Evolutionary conservation across 2,113 vertebrate genomes (phyloP), one percentile per base, ranked within the genome.

Genomic region (Nyctereutes procyonoides): DNA sequence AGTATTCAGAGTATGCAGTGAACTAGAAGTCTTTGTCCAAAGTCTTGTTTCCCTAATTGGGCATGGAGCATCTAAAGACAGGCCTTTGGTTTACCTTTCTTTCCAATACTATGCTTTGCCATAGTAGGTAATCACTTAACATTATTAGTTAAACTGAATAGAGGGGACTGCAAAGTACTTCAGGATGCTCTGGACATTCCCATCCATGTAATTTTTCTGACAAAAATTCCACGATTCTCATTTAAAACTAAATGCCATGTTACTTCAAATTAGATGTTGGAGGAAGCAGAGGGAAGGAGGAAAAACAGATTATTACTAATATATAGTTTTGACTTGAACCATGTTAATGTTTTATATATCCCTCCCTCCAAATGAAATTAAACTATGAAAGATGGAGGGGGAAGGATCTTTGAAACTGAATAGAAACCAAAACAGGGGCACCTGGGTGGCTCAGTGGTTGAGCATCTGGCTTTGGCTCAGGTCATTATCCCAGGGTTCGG

Each of bases 171-270:
- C 60, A 22, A 91, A 94, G 38, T 67, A 81, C 28, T 92, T 88
- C 38, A 80, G 56, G 82, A 83, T 86, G 58, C 13, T 95, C 95
- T 93, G 24, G 65, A 97, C 87, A 94, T 93, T 74, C 63, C 24
- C 56, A 80, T 35, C 0, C 19, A 85, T 53, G 51, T 35, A 97
- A 96, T 80, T 81, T 87, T 90, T 76, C 62, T 88, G 43, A 88
- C 26, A 96, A 96, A 88, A 88, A 67, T 69, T n/a, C 13, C 43
- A 84, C 65, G 16, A 93, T 81, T 96, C 43, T 60, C 73, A 86
- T 85, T 95, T 85, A 88, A 91, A 97, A 93, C 71, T 86, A 96
- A 90, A 88, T 26, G 3, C 11, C 15, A 60, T 79, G 5, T 62
- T 83, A 76, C 17, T 88, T 93, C 35, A 95, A 89, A 87, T 82